Evolutionary conservation across 1,140 invertebrate genomes (phyloP).

Genomic region (Nasonia longicornis): DNA sequence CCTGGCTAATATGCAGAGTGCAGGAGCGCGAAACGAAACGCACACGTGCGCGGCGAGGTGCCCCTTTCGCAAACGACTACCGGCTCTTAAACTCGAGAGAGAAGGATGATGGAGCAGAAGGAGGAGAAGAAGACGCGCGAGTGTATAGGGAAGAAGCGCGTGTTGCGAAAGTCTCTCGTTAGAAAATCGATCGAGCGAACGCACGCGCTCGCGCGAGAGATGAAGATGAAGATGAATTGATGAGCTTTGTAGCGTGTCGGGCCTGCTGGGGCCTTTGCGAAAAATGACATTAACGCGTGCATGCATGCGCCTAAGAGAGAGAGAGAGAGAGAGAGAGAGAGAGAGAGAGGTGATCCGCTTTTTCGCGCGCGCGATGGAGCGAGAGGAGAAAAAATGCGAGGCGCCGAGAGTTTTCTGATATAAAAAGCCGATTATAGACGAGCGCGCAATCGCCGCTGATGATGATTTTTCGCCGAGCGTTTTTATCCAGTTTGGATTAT

Average conservation of each 20-base stretch:
- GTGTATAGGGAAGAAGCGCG: background rate
- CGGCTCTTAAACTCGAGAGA: background rate
- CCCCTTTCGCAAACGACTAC: conserved; percentile 9
- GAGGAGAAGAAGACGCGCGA: background rate
- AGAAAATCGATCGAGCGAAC: conserved; percentile 36
- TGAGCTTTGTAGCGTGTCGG: conserved; percentile 33
- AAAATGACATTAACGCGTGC: conserved; percentile 30
- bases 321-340: background rate
- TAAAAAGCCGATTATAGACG: conserved; percentile 20
- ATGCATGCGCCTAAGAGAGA: too few relatives aligned
- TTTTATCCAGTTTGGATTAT: background rate
- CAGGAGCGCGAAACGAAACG: background rate
- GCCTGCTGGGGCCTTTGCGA: conserved; percentile 21
- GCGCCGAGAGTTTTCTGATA: background rate
- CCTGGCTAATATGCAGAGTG: too few relatives aligned
- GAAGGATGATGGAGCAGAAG: background rate
- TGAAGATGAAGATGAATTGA: conserved; percentile 39
- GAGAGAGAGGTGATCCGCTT: conserved; percentile 4
- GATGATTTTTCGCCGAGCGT: background rate
- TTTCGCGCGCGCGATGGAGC: background rate
- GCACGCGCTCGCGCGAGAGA: background rate
- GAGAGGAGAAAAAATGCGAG: background rate
- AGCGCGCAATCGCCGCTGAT: conserved; percentile 9
- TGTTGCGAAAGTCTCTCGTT: conserved; percentile 24
- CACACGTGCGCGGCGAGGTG: background rate